Conservation (phyloP, 2,113 vertebrate genomes). For the Oncorhynchus tshawytscha region DNA sequence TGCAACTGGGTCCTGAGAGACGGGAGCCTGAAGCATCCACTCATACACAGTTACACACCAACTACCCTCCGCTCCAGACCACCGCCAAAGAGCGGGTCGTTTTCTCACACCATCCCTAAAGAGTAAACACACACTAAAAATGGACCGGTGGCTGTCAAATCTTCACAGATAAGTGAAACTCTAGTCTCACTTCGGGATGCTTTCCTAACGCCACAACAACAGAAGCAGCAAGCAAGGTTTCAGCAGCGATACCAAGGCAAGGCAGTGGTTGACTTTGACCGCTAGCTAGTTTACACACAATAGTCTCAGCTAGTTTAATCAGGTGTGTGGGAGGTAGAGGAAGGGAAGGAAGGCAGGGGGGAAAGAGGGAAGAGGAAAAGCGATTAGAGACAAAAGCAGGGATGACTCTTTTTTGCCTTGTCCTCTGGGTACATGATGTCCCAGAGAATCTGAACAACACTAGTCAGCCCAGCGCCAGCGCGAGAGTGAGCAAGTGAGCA, state of each 20-base stretch:
- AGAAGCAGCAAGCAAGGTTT: neutral
- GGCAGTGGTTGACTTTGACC: neutral
- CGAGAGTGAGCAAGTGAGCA: neutral
- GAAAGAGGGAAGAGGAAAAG: neutral
- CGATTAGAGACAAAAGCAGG: neutral
- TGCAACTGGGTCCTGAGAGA: too few relatives aligned
- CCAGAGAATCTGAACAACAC: conserved; percentile 3
- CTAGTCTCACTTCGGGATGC: neutral
- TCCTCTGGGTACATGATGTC: conserved; percentile 58
- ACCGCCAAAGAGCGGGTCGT: conserved; percentile 13
- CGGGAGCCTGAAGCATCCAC: conserved; percentile 5
- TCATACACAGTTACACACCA: neutral
- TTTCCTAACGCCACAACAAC: too few relatives aligned
- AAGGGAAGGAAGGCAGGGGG: neutral
- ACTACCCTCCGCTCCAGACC: neutral
- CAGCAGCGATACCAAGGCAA: neutral
- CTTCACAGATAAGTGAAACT: neutral
- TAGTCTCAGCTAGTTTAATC: neutral
- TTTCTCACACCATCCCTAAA: conserved; percentile 22
- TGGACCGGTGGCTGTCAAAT: conserved; percentile 26
- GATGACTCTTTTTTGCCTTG: conserved; percentile 50
- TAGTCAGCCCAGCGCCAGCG: conserved; percentile 3
- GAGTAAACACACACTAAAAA: conserved; percentile 1
- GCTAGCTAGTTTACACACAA: neutral
- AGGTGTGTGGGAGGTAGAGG: neutral